Percentiles rank a stretch among this genome's conserved stretches.
These are phyloP conservation scores for Myopa tessellatipennis DNA, from an alignment of 2,888 invertebrate genomes.

Conservation along the genomic window DNA sequence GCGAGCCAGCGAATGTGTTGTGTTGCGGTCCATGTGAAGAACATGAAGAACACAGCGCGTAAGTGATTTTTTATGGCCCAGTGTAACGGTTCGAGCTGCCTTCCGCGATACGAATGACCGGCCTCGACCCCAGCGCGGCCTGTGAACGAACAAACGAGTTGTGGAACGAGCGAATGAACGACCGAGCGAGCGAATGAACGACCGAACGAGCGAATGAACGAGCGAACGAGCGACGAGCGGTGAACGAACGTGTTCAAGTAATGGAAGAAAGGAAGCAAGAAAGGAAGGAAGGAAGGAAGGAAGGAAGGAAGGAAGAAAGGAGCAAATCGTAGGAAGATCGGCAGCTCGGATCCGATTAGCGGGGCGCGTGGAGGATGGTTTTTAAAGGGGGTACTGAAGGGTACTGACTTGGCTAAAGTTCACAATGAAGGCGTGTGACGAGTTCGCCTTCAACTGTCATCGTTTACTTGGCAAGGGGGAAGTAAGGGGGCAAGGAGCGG, in stretches of 20 bases:
- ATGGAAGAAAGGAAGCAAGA: not conserved
- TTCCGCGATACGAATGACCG: constrained; percentile 60
- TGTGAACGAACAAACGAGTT: constrained; percentile 43
- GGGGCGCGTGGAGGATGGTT: not conserved
- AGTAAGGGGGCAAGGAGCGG: not conserved
- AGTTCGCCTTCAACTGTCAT: too few species aligned
- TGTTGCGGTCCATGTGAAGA: not conserved
- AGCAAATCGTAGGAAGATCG: too few species aligned
- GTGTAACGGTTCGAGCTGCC: constrained; percentile 24
- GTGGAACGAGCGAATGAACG: constrained; percentile 45
- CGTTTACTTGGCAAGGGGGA: not conserved
- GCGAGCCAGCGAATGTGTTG: not conserved
- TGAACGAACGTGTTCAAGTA: not conserved
- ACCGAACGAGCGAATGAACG: not conserved
- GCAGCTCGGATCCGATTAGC: constrained; percentile 3
- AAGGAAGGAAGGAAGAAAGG: too few species aligned
- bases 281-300: constrained; percentile 9
- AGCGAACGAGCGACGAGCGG: not conserved
- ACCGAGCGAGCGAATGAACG: not conserved
- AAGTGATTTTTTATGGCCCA: constrained; percentile 4
- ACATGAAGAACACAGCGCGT: not conserved
- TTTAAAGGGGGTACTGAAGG: too few species aligned
- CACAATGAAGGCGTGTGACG: not conserved
- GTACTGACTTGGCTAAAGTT: not conserved
- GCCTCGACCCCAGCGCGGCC: constrained; percentile 57